These are phyloP conservation scores for Drosophila acutilabella DNA, from an alignment of 2,888 invertebrate genomes.

Conservation along the genomic window DNA sequence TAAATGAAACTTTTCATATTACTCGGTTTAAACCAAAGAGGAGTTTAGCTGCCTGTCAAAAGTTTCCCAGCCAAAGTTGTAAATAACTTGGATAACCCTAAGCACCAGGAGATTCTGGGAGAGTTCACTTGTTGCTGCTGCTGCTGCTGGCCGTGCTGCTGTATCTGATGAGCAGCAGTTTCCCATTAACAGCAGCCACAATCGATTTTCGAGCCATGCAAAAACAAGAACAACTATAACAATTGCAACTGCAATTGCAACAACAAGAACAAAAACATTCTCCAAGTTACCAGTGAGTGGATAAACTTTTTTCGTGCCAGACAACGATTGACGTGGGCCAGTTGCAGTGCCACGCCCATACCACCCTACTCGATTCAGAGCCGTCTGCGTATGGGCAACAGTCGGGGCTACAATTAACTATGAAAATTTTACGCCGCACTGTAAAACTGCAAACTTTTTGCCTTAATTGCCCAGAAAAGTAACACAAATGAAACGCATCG, in stretches of 20 bases:
- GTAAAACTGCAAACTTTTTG: slow-evolving; percentile 63
- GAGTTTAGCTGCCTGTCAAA: neutral
- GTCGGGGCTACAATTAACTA: slow-evolving; percentile 67
- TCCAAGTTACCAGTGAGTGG: slow-evolving; percentile 32
- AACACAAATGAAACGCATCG: slow-evolving; percentile 81
- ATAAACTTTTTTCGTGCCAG: slow-evolving; percentile 46
- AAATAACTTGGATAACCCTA: neutral
- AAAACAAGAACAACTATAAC: slow-evolving; percentile 13
- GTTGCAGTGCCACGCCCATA: slow-evolving; percentile 19
- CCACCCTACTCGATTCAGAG: neutral
- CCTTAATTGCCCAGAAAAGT: slow-evolving; percentile 81
- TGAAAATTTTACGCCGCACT: slow-evolving; percentile 73
- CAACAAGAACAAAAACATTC: slow-evolving; percentile 5
- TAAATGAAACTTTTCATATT: slow-evolving; percentile 5
- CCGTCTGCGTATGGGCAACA: slow-evolving; percentile 15
- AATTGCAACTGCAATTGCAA: slow-evolving; percentile 6
- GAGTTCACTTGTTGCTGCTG: slow-evolving; percentile 10
- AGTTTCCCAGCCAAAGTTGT: neutral
- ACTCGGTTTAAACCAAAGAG: slow-evolving; percentile 1
- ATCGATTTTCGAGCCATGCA: slow-evolving; percentile 37
- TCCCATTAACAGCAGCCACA: slow-evolving; percentile 32
- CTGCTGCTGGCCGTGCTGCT: slow-evolving; percentile 15
- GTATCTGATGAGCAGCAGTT: slow-evolving; percentile 18
- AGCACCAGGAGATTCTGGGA: neutral
- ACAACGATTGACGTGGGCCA: slow-evolving; percentile 43